A percentile compares a stretch with the other conserved stretches of the same genome.
phyloP scores from a whole-genome alignment of 2,888 invertebrate species.

The Alsophila aescularia region DNA sequence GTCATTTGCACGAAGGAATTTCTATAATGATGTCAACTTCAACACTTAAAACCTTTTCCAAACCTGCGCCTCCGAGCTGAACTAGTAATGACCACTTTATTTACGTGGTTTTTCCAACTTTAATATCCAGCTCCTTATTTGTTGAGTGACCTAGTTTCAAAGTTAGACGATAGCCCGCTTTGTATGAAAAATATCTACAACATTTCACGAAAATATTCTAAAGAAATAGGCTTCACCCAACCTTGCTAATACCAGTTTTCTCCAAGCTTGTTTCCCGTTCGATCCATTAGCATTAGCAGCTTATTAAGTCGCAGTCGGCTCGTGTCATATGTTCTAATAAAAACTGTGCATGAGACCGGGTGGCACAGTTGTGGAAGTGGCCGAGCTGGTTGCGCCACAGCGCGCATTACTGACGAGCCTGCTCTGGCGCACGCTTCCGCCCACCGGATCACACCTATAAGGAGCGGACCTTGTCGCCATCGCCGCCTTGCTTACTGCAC shows the following conservation, averaged over 20 bases:
- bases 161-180: not conserved
- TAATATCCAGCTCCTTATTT: constrained; percentile 1
- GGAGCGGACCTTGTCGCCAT: constrained; percentile 71
- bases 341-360: constrained; percentile 23
- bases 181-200: constrained; percentile 10
- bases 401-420: constrained; percentile 43
- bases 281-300: constrained; percentile 11
- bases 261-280: constrained; percentile 13
- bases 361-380: constrained; percentile 39
- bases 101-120: constrained; percentile 5
- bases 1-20: not conserved
- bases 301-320: constrained; percentile 19
- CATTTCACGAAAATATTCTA: constrained; percentile 13
- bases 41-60: not conserved
- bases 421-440: constrained; percentile 68
- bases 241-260: constrained; percentile 10
- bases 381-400: constrained; percentile 49
- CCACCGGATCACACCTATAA: constrained; percentile 63
- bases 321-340: constrained; percentile 26
- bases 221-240: not conserved
- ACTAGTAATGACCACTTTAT: constrained; percentile 1
- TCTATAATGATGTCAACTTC: constrained; percentile 13
- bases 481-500: constrained; percentile 50
- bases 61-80: not conserved
- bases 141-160: constrained; percentile 17